These are phyloP conservation scores for Acrobasis suavella DNA, from an alignment of 2,888 invertebrate genomes.

Conservation along the genomic window DNA sequence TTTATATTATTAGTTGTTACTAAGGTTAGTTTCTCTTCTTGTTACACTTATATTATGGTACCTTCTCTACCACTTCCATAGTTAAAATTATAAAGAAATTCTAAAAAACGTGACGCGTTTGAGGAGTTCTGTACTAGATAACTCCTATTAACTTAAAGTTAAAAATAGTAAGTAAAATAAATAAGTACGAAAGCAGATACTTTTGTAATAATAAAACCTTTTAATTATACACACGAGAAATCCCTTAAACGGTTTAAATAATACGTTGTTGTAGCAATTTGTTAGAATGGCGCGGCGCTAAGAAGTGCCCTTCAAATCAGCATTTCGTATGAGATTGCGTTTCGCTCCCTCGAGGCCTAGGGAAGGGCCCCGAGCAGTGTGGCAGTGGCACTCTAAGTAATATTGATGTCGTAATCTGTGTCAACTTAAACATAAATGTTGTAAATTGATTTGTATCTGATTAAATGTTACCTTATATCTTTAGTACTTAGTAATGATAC, in stretches of 20 bases:
- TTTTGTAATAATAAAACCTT: too few relatives aligned
- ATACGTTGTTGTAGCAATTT: constrained; percentile 22
- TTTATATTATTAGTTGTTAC: too few relatives aligned
- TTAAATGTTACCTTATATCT: not conserved
- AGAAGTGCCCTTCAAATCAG: constrained; percentile 38
- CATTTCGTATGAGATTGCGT: constrained; percentile 38
- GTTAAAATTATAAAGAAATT: too few relatives aligned
- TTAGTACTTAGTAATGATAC: too few relatives aligned
- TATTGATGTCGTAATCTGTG: constrained; percentile 26
- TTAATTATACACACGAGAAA: not conserved
- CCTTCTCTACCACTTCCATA: too few relatives aligned
- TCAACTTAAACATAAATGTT: constrained; percentile 23
- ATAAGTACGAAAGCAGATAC: too few relatives aligned
- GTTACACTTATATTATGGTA: too few relatives aligned
- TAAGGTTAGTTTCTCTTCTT: too few relatives aligned
- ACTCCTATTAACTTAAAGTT: too few relatives aligned
- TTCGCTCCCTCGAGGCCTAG: constrained; percentile 20
- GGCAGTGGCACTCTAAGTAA: constrained; percentile 28
- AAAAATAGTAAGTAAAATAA: too few relatives aligned
- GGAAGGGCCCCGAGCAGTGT: constrained; percentile 22
- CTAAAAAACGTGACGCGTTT: too few relatives aligned
- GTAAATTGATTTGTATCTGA: constrained; percentile 12
- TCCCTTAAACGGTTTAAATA: constrained; percentile 1
- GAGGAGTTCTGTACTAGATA: too few relatives aligned
- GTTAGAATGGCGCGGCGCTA: constrained; percentile 13